Evolutionary conservation across 2,797 vertebrate genomes (phyloP), one percentile per base, ranked within the genome.

Genomic region (Poeciliopsis paucimaculata): DNA sequence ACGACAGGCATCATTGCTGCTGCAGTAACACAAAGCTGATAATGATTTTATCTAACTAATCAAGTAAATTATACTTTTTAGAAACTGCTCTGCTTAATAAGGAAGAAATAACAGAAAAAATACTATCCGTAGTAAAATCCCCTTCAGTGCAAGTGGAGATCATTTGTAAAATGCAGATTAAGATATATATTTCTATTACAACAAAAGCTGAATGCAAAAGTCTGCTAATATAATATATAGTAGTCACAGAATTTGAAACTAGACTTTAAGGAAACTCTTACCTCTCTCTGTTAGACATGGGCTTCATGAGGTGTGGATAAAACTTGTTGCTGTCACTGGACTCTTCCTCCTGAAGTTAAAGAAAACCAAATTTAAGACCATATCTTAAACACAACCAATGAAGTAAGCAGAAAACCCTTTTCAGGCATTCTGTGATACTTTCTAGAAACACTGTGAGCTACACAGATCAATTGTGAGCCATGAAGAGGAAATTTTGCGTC

Each of bases 271-370:
- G 68, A 71, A 46, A n/a, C 13, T 16, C 43, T 83, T 90, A 98
- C 98, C 98, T 96, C 77, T 99, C 98, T 93, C 98, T 96, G 95
- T 99, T 99, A 68, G 98, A 99, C 98, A 99, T 99, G 66, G 98
- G 98, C 92, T 99, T 99, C 98, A 99, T 99, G 83, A 98, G 96
- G 79, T 99, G 98, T 13, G 97, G 97, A 5, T 96, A 96, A 94
- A 98, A 94, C 95, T 97, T 89, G 88, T 95, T 96, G 77, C 94
- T 97, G 92, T 98, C 97, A 80, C 95, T 97, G 46, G 97, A 93
- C 12, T 99, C 98, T 91, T 99, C 98, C 91, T 99, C 98, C 96
- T 96, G 72, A 55, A 91, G 28, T 82, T n/a, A 72, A 73, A 80
- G 15, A 84, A 18, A 76, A 26, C 55, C 23, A 6, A 10, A 43